A percentile compares a stretch with the other conserved stretches of the same genome.
Conservation (phyloP, 2,888 invertebrate genomes). For the Meghimatium bilineatum region DNA sequence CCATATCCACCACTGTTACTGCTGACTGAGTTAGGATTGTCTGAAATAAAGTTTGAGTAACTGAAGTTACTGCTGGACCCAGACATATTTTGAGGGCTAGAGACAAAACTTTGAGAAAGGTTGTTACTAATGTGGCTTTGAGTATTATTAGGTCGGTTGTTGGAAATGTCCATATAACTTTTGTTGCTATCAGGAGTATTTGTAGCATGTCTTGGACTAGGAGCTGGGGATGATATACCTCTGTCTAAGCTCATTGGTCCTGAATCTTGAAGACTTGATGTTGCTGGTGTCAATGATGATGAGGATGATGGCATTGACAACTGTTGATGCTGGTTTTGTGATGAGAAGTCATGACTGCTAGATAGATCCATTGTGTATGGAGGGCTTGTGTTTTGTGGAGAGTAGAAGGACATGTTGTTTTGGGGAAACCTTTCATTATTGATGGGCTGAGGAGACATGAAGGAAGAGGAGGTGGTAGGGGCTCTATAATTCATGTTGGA, state of each 20-base stretch:
- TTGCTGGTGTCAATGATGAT: constrained; percentile 24
- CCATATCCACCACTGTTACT: constrained; percentile 15
- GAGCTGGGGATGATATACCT: constrained; percentile 33
- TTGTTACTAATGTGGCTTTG: constrained; percentile 14
- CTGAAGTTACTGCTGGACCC: constrained; percentile 7
- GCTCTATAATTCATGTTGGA: constrained; percentile 30
- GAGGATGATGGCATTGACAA: constrained; percentile 19
- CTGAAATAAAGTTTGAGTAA: constrained; percentile 5
- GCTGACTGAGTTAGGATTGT: background rate
- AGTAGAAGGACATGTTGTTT: constrained; percentile 23
- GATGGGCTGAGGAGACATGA: constrained; percentile 32
- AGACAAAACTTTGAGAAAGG: constrained; percentile 19
- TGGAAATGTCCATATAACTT: constrained; percentile 38
- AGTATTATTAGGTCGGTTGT: constrained; percentile 22
- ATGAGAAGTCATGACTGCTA: constrained; percentile 7
- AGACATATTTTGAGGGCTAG: constrained; percentile 9
- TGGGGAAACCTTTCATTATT: background rate
- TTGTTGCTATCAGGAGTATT: constrained; percentile 38
- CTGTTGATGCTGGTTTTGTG: constrained; percentile 33
- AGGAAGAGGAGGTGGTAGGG: constrained; percentile 37
- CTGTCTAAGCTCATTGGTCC: background rate
- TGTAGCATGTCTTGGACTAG: constrained; percentile 33
- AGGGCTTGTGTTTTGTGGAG: constrained; percentile 29
- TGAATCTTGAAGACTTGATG: constrained; percentile 19
- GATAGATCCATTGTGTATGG: background rate